Conservation (phyloP, 2,888 invertebrate genomes). For the Euzophera pinguis region DNA sequence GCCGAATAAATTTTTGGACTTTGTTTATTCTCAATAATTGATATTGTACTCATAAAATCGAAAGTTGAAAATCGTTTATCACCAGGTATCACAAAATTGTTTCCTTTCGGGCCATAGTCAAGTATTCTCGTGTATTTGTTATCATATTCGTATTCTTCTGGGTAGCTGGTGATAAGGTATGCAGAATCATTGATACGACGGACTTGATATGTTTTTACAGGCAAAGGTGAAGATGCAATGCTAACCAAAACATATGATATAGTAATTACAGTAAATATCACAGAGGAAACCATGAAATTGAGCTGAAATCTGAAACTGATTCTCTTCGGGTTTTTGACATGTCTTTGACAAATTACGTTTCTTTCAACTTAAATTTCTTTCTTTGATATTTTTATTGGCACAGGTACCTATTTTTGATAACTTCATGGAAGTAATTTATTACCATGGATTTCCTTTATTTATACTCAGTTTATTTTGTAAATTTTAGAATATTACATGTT, state of each 20-base stretch:
- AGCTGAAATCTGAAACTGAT: background rate
- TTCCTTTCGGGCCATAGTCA: conserved; percentile 17
- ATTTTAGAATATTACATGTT: no score
- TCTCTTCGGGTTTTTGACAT: background rate
- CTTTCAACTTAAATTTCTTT: background rate
- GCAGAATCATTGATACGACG: conserved; percentile 53
- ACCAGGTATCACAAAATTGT: conserved; percentile 23
- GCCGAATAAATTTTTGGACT: conserved; percentile 35
- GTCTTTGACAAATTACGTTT: background rate
- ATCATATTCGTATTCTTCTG: conserved; percentile 45
- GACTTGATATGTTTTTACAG: conserved; percentile 60
- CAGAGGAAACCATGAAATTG: conserved; percentile 5
- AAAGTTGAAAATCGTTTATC: conserved; percentile 7
- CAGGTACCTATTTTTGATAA: background rate
- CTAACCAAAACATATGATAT: conserved; percentile 40
- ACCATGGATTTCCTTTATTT: no score
- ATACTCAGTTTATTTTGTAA: no score
- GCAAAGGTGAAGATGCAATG: conserved; percentile 35
- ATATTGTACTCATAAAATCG: conserved; percentile 16
- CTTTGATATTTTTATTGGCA: no score
- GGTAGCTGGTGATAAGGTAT: conserved; percentile 54
- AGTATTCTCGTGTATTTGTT: conserved; percentile 18
- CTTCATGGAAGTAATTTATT: no score
- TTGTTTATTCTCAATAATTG: conserved; percentile 32
- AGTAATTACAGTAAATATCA: conserved; percentile 18